These are phyloP conservation scores for Polyploca ridens DNA, from an alignment of 2,888 invertebrate species.

Conservation along the genomic window DNA sequence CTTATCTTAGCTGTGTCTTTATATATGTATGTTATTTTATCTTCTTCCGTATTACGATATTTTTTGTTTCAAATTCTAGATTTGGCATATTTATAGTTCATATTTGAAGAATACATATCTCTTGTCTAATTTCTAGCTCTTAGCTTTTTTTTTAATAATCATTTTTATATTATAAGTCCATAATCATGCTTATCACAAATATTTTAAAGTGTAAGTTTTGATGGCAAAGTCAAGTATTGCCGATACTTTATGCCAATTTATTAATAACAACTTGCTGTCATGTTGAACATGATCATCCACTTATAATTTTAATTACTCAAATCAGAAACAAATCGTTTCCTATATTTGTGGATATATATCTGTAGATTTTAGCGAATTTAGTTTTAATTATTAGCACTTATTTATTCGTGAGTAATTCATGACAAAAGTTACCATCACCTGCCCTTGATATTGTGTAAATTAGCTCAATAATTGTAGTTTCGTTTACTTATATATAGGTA, in stretches of 20 bases:
- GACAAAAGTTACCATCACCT: constrained; percentile 3
- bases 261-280: too few relatives aligned
- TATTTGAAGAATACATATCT: background rate
- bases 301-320: too few relatives aligned
- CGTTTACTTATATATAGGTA: background rate
- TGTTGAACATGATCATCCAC: too few relatives aligned
- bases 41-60: too few relatives aligned
- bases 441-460: background rate
- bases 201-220: too few relatives aligned
- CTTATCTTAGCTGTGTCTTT: background rate
- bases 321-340: background rate
- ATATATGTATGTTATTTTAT: background rate
- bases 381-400: constrained; percentile 3
- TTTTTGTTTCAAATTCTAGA: too few relatives aligned
- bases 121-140: background rate
- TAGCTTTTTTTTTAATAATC: too few relatives aligned
- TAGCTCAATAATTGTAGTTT: background rate
- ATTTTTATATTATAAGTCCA: too few relatives aligned
- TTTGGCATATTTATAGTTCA: background rate
- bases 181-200: too few relatives aligned
- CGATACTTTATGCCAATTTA: too few relatives aligned
- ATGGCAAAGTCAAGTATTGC: too few relatives aligned
- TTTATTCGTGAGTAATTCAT: background rate
- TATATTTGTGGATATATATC: background rate
- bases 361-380: constrained; percentile 1